Evolutionary conservation across 2,113 vertebrate species (phyloP), one percentile per base, ranked within the genome.

Genomic region (Cynocephalus volans): DNA sequence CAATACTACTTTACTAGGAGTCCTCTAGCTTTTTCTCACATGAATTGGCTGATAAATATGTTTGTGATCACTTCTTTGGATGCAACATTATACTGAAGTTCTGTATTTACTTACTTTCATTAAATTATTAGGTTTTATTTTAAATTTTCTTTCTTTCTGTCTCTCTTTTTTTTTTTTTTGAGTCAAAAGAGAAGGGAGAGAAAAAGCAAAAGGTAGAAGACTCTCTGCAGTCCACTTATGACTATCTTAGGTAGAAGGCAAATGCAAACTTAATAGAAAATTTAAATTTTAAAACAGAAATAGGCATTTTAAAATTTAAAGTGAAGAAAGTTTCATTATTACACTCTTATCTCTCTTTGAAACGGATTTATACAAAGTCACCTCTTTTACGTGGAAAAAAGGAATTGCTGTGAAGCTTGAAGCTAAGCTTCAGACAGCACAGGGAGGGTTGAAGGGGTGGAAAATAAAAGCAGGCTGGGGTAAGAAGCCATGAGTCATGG

Each of bases 241-340:
- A 65, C 73, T 14, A 10, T 41, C 54, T 28, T 28, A 31, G 58
- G 18, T n/a, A 62, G 54, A 86, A 45, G 54, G 83, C 87, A 82
- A 94, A 52, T 89, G 92, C 87, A 86, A 84, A 84, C 58, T 26
- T 93, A 62, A 93, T 96, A 84, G 97, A 69, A 75, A 65, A 80
- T 92, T 92, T 95, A 92, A 96, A 93, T 93, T 96, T 97, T 96
- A 96, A 96, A 96, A 79, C 23, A 96, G 95, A 93, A 96, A 87
- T 89, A 56, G 79, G 8, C 45, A 26, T 94, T 95, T 97, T 80
- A 92, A 95, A 96, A 62, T 89, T 95, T 89, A 90, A 97, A 95
- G 75, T 67, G 56, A 82, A 84, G 48, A 73, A 83, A 67, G 28
- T 72, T 93, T 73, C 64, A 56, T 84, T 58, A 80, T 80, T 83